Evolutionary conservation across 2,888 invertebrate genomes (phyloP).

Genomic region (Dilophus febrilis): DNA sequence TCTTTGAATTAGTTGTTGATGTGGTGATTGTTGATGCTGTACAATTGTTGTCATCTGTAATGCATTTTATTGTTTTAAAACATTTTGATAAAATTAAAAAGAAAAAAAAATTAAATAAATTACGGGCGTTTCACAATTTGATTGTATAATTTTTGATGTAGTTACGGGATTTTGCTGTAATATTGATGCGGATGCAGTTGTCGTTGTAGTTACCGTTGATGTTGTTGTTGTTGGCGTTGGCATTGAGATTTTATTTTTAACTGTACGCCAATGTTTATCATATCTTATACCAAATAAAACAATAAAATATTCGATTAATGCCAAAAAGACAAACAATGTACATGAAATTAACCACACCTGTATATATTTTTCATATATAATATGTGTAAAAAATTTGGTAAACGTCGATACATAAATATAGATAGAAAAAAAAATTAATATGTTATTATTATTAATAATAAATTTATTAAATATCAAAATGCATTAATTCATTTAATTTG

Average conservation of each 20-base stretch:
- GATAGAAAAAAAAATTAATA: too few species aligned
- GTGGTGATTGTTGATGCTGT: background rate
- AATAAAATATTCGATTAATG: conserved; percentile 44
- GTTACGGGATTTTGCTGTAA: conserved; percentile 13
- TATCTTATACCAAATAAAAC: conserved; percentile 46
- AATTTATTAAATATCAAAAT: too few species aligned
- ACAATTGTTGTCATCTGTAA: background rate
- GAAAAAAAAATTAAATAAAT: conserved; percentile 5
- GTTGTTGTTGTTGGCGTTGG: conserved; percentile 31
- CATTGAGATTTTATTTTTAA: conserved; percentile 19
- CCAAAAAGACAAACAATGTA: conserved; percentile 45
- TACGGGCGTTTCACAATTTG: conserved; percentile 15
- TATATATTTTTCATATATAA: too few species aligned
- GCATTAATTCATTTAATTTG: too few species aligned
- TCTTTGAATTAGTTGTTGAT: conserved; percentile 8
- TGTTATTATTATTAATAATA: too few species aligned
- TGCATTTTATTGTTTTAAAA: too few species aligned
- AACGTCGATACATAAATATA: too few species aligned
- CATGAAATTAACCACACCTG: conserved; percentile 46
- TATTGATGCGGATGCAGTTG: conserved; percentile 2
- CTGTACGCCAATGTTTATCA: conserved; percentile 42
- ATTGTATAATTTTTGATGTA: background rate
- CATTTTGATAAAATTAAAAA: too few species aligned
- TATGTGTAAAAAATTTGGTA: too few species aligned
- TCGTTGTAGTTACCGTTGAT: conserved; percentile 16